Conservation (phyloP, 1,140 invertebrate genomes). For the Marisa cornuarietis region DNA sequence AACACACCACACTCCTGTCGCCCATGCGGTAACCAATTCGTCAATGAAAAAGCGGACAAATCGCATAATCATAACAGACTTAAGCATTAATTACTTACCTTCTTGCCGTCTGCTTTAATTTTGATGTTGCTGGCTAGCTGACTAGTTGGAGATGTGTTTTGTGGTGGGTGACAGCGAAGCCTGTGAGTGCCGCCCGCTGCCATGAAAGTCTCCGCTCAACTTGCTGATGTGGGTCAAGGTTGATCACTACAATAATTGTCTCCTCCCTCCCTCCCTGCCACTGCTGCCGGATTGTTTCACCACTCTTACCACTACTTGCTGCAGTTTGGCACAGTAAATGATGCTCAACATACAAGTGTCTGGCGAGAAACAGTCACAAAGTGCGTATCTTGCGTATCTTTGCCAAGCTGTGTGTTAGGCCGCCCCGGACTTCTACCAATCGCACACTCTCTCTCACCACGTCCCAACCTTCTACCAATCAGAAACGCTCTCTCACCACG, state of each 20-base stretch:
- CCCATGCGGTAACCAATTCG: constrained; percentile 31
- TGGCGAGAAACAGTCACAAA: no score
- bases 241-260: neutral
- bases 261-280: no score
- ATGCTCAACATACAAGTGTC: no score
- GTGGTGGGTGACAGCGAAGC: constrained; percentile 3
- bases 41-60: constrained; percentile 27
- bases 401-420: no score
- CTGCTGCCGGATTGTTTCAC: no score
- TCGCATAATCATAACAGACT: constrained; percentile 7
- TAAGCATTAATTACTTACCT: constrained; percentile 27
- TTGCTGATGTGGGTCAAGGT: constrained; percentile 36
- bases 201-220: constrained; percentile 30
- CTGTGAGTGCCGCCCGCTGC: constrained; percentile 12
- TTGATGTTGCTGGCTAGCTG: neutral
- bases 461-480: constrained; percentile 9
- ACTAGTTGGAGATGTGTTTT: constrained; percentile 2
- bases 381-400: no score
- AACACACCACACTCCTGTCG: constrained; percentile 1
- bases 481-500: neutral
- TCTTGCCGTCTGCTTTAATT: constrained; percentile 6
- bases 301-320: no score
- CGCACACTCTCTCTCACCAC: neutral
- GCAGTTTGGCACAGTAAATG: no score
- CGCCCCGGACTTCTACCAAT: no score